Base-by-base conservation (phyloP, 2,888 invertebrate genomes). In the Branchellion lobata region DNA sequence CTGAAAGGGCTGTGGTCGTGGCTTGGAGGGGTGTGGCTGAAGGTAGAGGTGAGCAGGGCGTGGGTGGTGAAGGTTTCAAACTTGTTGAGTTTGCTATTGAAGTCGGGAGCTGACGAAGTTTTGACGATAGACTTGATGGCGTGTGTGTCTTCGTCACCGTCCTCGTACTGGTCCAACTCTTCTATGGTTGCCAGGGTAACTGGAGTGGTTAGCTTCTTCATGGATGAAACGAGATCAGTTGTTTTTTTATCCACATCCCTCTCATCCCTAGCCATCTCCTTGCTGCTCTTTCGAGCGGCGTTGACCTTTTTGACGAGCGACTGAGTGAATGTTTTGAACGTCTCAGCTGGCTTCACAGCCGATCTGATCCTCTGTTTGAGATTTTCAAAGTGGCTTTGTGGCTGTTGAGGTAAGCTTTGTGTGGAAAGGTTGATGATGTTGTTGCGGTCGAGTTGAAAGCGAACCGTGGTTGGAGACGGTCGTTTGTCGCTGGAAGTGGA, bases 361-460 rank as follows among this genome's bases (percentile, higher is more conserved):
- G 5, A 3, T 57, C n/a, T 18, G 24, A 57, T 18, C 3, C 24
- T 8, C 24, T 57, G 61, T 57, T 57, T 57, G n/a, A 57, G 61
- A 18, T n/a, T 3, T 24, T 24, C 3, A n/a, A 57, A 24, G 21
- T 57, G 61, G n/a, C 24, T 57, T 8, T 18, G 61, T n/a, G 61
- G 21, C 21, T 57, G 61, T n/a, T 57, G 61, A 5, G 61, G 61
- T n/a, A 57, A n/a, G 21, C 61, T 57, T n/a, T 18, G 21, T 5
- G 61, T 18, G 3, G 61, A 57, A n/a, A 57, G 24, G 24, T 57
- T 8, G 61, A 57, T 57, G 3, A 57, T n/a, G 24, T 8, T n/a
- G 61, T 57, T 57, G 14, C 61, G 61, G 5, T 57, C 61, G 3
- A 57, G 61, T 24, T 57, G 61, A n/a, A 57, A 57, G n/a, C 61